A percentile compares a stretch with the other conserved stretches of the same genome.
Evolutionary conservation across 2,113 vertebrate species (phyloP).

Genomic region (Coptodon bakossiorum): DNA sequence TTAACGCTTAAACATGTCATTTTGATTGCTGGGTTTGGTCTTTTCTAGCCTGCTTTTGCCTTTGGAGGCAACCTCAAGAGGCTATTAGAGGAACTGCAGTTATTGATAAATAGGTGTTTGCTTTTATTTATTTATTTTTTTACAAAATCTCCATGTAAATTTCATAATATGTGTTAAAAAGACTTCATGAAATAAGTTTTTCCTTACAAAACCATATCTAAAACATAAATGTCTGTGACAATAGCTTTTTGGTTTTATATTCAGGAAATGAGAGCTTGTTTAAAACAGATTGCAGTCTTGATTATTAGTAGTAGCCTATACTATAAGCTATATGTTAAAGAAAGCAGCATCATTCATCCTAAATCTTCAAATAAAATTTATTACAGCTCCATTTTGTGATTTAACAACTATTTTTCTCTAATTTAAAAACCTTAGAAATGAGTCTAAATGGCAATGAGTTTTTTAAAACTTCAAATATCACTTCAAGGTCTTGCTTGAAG

Average conservation of each 20-base stretch:
- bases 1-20: not conserved
- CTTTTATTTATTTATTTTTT: not conserved
- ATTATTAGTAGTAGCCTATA: not conserved
- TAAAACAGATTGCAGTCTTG: not conserved
- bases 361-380: not conserved
- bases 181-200: not conserved
- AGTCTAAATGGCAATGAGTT: not conserved
- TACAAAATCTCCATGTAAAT: not conserved
- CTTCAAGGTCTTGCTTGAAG: not conserved
- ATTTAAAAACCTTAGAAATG: not conserved
- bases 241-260: not conserved
- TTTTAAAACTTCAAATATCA: not conserved
- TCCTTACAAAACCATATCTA: not conserved
- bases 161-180: not conserved
- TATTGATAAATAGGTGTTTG: not conserved
- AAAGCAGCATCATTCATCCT: not conserved
- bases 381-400: not conserved
- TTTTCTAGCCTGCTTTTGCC: not conserved
- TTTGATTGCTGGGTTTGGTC: not conserved
- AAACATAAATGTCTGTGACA: not conserved
- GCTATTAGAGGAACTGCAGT: not conserved
- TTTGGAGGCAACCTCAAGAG: not conserved
- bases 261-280: not conserved
- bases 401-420: not conserved
- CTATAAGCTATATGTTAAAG: not conserved